Evolutionary conservation across 2,797 vertebrate species (phyloP).

Genomic region (Carcharodon carcharias): DNA sequence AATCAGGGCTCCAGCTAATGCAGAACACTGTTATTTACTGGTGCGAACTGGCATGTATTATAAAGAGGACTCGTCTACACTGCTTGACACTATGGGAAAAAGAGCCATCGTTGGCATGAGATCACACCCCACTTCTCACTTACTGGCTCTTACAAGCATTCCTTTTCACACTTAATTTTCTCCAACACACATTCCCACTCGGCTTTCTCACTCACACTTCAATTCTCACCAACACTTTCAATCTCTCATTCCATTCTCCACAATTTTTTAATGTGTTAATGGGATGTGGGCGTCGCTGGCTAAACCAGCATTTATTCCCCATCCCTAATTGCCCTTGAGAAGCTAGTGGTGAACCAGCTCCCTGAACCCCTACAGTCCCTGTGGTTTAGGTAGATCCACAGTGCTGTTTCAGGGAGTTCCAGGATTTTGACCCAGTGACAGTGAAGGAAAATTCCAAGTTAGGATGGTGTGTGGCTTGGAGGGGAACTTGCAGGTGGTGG

Average conservation of each 20-base stretch:
- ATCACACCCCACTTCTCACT: neutral
- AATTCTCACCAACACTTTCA: too few relatives aligned
- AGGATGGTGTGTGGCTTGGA: neutral
- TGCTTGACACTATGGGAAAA: neutral
- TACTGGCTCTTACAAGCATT: too few relatives aligned
- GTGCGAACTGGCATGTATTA: neutral
- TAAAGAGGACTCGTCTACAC: neutral
- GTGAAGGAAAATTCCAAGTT: neutral
- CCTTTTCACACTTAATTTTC: too few relatives aligned
- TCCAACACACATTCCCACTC: too few relatives aligned
- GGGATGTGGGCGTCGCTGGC: too few relatives aligned
- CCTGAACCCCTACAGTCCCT: neutral
- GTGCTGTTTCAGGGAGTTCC: neutral
- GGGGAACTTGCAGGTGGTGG: neutral
- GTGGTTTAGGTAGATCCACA: neutral
- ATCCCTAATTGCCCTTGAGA: neutral
- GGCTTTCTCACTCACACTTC: too few relatives aligned
- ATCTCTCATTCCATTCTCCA: too few relatives aligned
- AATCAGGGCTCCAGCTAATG: too few relatives aligned
- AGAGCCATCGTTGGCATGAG: neutral
- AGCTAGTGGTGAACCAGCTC: neutral
- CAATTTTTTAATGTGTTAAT: too few relatives aligned
- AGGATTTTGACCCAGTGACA: neutral
- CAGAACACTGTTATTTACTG: neutral
- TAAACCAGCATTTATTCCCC: neutral